Percentiles rank a stretch among this genome's conserved stretches.
These are phyloP conservation scores for Delia radicum DNA, from an alignment of 1,140 invertebrate genomes.

Conservation along the genomic window DNA sequence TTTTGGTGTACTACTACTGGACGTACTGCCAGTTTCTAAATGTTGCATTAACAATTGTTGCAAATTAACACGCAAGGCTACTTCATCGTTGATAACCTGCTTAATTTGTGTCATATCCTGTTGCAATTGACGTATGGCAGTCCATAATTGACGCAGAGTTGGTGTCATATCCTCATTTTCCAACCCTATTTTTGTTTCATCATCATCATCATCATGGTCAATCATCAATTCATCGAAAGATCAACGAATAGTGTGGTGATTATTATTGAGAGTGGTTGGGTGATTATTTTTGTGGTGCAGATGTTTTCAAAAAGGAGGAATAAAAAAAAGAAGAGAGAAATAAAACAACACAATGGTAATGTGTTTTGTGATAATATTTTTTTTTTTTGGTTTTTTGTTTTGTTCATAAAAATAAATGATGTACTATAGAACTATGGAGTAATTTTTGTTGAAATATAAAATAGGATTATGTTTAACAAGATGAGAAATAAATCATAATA, in stretches of 20 bases:
- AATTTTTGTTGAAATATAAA: neutral
- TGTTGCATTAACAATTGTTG: conserved; percentile 55
- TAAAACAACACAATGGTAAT: conserved; percentile 13
- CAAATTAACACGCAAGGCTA: conserved; percentile 48
- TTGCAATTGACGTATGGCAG: conserved; percentile 51
- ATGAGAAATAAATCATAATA: neutral
- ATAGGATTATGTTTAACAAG: neutral
- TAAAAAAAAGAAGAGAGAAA: conserved; percentile 6
- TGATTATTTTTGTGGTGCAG: neutral
- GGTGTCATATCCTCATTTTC: conserved; percentile 56
- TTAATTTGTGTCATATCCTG: conserved; percentile 55
- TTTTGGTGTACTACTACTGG: conserved; percentile 47
- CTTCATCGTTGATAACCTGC: conserved; percentile 53
- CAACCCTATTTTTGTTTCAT: conserved; percentile 37
- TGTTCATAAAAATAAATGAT: neutral
- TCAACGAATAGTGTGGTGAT: neutral
- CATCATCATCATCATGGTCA: neutral
- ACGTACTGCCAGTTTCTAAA: conserved; percentile 44
- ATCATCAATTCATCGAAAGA: neutral
- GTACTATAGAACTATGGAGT: neutral
- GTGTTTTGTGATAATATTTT: neutral
- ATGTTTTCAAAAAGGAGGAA: neutral
- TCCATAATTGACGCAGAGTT: conserved; percentile 51
- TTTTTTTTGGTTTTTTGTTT: no score
- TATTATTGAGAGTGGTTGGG: no score